phyloP scores from a whole-genome alignment of 2,888 invertebrate species.

The Drosophila paucipuncta region DNA sequence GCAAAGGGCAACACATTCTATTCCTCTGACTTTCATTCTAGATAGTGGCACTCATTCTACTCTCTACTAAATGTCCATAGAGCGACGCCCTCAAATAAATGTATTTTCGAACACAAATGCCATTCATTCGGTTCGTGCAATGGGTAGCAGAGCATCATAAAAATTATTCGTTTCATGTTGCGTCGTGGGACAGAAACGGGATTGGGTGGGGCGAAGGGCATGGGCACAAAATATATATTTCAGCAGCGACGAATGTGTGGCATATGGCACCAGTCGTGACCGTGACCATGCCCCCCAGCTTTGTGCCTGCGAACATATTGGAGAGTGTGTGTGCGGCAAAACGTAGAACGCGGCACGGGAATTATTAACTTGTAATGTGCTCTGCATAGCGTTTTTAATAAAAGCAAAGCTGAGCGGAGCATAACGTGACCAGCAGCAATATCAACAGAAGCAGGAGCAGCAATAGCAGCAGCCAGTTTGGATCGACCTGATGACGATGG shows the following conservation, averaged over 20 bases:
- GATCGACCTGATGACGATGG: constrained; percentile 56
- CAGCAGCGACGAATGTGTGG: constrained; percentile 62
- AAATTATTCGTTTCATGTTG: constrained; percentile 81
- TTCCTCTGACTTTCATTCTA: neutral
- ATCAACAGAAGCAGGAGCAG: constrained; percentile 18
- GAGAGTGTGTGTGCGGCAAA: constrained; percentile 36
- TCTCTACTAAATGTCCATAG: constrained; percentile 43
- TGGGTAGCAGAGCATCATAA: constrained; percentile 74
- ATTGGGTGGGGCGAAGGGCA: constrained; percentile 37
- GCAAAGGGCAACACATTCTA: constrained; percentile 58
- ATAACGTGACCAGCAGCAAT: constrained; percentile 70
- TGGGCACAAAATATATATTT: constrained; percentile 59
- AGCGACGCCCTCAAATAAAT: constrained; percentile 75
- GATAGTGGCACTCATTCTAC: constrained; percentile 4
- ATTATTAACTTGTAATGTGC: constrained; percentile 82
- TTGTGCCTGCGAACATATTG: constrained; percentile 21
- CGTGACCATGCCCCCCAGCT: constrained; percentile 40
- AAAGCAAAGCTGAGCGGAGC: constrained; percentile 68
- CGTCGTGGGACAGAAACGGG: constrained; percentile 50
- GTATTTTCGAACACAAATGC: constrained; percentile 78
- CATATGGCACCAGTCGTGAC: constrained; percentile 71
- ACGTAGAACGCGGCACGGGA: constrained; percentile 68
- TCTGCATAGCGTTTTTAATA: constrained; percentile 81
- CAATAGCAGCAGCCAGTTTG: constrained; percentile 20
- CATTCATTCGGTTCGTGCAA: constrained; percentile 70